Conservation (phyloP, 2,888 invertebrate species). For the Stenichneumon culpator region DNA sequence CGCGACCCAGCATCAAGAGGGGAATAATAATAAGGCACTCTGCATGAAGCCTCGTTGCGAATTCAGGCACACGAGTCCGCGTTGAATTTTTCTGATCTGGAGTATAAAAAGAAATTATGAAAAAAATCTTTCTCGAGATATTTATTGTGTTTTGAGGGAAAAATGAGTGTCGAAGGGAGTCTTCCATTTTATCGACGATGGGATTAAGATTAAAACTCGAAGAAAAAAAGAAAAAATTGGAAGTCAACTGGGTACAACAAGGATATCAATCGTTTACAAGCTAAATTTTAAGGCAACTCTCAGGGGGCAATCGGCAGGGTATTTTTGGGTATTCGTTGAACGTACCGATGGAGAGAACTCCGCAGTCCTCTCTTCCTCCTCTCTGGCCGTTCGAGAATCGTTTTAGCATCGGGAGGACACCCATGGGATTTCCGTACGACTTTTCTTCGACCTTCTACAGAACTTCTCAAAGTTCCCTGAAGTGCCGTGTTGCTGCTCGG, state of each 20-base stretch:
- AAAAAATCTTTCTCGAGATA: background rate
- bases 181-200: background rate
- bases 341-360: slow-evolving; percentile 17
- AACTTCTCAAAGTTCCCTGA: slow-evolving; percentile 5
- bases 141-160: background rate
- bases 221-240: background rate
- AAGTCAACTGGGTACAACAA: background rate
- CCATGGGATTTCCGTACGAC: slow-evolving; percentile 41
- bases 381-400: slow-evolving; percentile 45
- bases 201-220: background rate
- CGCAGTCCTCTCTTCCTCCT: background rate
- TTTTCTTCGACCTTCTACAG: slow-evolving; percentile 22
- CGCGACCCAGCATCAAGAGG: slow-evolving; percentile 45
- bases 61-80: slow-evolving; percentile 63
- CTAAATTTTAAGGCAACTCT: background rate
- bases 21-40: slow-evolving; percentile 66
- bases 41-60: slow-evolving; percentile 61
- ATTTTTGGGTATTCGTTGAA: slow-evolving; percentile 47
- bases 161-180: too few species aligned
- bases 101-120: slow-evolving; percentile 11
- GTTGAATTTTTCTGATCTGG: slow-evolving; percentile 52
- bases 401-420: slow-evolving; percentile 49
- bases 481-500: slow-evolving; percentile 19
- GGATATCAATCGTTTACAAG: background rate
- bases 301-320: background rate